A percentile compares a stretch with the other conserved stretches of the same genome.
These are phyloP conservation scores for Chelonia mydas DNA, from an alignment of 2,797 vertebrate species.

Conservation along the genomic window DNA sequence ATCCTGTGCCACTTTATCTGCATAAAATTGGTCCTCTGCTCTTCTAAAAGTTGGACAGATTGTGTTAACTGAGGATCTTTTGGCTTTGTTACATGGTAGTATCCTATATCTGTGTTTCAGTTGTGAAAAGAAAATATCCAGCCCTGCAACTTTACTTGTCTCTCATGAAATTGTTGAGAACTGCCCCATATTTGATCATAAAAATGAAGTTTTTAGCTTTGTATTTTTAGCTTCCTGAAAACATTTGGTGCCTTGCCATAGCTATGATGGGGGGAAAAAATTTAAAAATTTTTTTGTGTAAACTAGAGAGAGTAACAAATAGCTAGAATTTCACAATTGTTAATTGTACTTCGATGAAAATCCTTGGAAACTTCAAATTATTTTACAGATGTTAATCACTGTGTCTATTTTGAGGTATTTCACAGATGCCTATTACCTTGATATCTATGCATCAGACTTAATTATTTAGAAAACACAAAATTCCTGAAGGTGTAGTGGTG, in stretches of 20 bases:
- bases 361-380: not conserved
- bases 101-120: not conserved
- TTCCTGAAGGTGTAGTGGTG: not conserved
- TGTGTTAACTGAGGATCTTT: slow-evolving; percentile 40
- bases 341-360: not conserved
- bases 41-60: slow-evolving; percentile 28
- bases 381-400: not conserved
- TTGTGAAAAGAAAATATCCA: not conserved
- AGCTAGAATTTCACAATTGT: not conserved
- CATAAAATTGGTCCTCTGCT: slow-evolving; percentile 11
- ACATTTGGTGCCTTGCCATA: not conserved
- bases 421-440: not conserved
- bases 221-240: slow-evolving; percentile 7
- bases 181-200: not conserved
- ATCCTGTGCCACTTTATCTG: slow-evolving; percentile 45
- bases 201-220: fast-evolving
- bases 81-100: slow-evolving; percentile 31
- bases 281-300: not conserved
- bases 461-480: not conserved
- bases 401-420: not conserved
- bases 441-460: not conserved
- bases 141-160: not conserved
- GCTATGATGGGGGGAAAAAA: not conserved
- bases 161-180: not conserved
- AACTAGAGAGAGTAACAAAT: not conserved